Percentiles rank a stretch among this genome's conserved stretches.
Evolutionary conservation across 30 jellyfish, hydroid and myxozoan species (phyloP).

Genomic region (Kudoa iwatai): DNA sequence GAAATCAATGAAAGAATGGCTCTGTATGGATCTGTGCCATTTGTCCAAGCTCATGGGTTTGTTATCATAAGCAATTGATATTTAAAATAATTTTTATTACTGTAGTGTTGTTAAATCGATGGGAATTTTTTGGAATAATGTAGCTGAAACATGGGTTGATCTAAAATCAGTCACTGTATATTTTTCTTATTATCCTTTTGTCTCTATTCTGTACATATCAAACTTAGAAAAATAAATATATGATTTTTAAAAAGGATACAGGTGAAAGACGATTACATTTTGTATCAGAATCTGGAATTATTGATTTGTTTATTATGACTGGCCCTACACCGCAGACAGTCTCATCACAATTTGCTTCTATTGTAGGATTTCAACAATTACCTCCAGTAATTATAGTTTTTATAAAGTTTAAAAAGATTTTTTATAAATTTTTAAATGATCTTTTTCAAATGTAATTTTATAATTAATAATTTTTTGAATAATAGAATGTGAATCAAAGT

Average conservation of each 20-base stretch:
- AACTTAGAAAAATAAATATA: too few species aligned
- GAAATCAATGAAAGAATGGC: constrained; percentile 87
- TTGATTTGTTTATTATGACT: constrained; percentile 34
- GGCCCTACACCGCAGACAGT: constrained; percentile 88
- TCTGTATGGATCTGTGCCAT: constrained; percentile 63
- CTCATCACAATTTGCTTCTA: constrained; percentile 16
- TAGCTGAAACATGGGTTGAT: constrained; percentile 96
- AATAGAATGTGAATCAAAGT: too few species aligned
- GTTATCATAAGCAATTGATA: neutral
- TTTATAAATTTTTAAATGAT: too few species aligned
- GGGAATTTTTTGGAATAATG: constrained; percentile 71
- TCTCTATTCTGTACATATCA: constrained; percentile 1
- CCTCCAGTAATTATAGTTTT: constrained; percentile 82
- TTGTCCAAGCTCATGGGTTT: constrained; percentile 61
- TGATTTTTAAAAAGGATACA: too few species aligned
- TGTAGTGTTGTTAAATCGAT: constrained; percentile 14
- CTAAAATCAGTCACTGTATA: constrained; percentile 6
- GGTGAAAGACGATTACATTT: too few species aligned
- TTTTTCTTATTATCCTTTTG: too few species aligned
- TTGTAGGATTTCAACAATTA: constrained; percentile 42
- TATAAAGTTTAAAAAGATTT: too few species aligned
- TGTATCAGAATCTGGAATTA: constrained; percentile 79
- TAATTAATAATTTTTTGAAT: too few species aligned
- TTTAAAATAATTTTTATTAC: neutral
- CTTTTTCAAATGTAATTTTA: too few species aligned